Conservation (phyloP, 2,888 invertebrate genomes). For the Pediacus dermestoides region DNA sequence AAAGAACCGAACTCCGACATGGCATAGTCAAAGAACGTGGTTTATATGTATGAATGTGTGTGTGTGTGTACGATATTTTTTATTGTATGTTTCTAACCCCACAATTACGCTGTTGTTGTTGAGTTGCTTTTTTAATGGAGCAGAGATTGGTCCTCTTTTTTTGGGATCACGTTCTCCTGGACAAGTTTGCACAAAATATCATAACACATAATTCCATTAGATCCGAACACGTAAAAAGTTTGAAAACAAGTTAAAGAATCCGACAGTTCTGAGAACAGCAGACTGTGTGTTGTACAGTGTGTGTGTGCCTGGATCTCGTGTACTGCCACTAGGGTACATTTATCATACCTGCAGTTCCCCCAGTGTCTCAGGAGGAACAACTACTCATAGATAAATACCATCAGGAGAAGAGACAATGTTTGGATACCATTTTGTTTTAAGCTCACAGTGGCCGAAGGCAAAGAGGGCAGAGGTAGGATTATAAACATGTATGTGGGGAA, state of each 20-base stretch:
- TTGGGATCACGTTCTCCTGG: too few relatives aligned
- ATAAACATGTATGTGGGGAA: too few relatives aligned
- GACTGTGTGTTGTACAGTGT: constrained; percentile 16
- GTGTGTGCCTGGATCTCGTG: constrained; percentile 15
- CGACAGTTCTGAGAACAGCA: constrained; percentile 17
- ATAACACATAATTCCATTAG: constrained; percentile 31
- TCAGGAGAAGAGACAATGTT: constrained; percentile 33
- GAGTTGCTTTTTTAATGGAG: too few relatives aligned
- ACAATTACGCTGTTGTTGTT: too few relatives aligned
- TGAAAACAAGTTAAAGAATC: constrained; percentile 31
- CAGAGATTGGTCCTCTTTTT: too few relatives aligned
- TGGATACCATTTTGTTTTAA: constrained; percentile 6
- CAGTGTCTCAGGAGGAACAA: constrained; percentile 31
- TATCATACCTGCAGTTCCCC: constrained; percentile 35
- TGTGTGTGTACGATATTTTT: too few relatives aligned
- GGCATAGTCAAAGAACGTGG: constrained; percentile 35
- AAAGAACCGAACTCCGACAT: constrained; percentile 37
- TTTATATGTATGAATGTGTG: too few relatives aligned
- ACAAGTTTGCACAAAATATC: constrained; percentile 28
- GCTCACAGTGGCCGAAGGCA: too few relatives aligned
- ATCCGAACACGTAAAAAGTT: constrained; percentile 30
- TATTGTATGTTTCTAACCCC: too few relatives aligned
- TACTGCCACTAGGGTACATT: constrained; percentile 31
- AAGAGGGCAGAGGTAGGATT: too few relatives aligned
- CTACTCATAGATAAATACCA: constrained; percentile 39